Evolutionary conservation across 2,888 invertebrate genomes (phyloP), one percentile per base, ranked within the genome.

Genomic region (Frankliniella intonsa): DNA sequence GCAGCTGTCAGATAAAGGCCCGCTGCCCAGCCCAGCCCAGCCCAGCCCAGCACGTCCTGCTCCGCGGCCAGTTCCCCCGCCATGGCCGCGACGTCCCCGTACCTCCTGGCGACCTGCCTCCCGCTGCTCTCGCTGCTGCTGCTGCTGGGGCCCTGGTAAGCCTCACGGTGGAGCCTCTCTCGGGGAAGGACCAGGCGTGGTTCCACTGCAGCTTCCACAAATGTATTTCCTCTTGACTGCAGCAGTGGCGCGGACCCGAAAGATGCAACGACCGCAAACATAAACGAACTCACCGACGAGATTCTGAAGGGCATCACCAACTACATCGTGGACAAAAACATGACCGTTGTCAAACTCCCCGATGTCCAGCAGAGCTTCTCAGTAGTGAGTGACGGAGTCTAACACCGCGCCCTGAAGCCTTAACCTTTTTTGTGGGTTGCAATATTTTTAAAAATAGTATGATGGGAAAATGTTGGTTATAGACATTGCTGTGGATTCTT

Each of bases 281-380:
- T 76, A 8, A 5, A 25, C 25, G 12, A 25, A 8, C 3, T 76
- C 25, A 76, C 69, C 69, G 25, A 76, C 12, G 69, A 76, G 11
- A 9, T 25, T 25, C 69, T 76, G 25, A 25, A 11, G 10, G 69
- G 69, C 11, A 22, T 76, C 69, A 10, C n/a, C 22, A 76, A 22
- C 11, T 76, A 25, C 69, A 25, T 25, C 69, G 10, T 12, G 69
- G 69, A 76, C 22, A 76, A 22, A 5, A 25, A 25, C 22, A 22
- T 76, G 8, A 25, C 12, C 25, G 11, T 12, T 25, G 12, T 76
- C 69, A 11, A 22, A 12, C 69, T 76, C 22, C 69, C 69, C 69
- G 69, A 76, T 22, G 69, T 76, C 22, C 11, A 76, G 10, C 69
- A 76, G 69, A 12, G 25, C 69, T 76, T 76, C 69, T 76, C 69